These are phyloP conservation scores for Homalodisca vitripennis DNA, from an alignment of 1,140 invertebrate species.

Conservation along the genomic window DNA sequence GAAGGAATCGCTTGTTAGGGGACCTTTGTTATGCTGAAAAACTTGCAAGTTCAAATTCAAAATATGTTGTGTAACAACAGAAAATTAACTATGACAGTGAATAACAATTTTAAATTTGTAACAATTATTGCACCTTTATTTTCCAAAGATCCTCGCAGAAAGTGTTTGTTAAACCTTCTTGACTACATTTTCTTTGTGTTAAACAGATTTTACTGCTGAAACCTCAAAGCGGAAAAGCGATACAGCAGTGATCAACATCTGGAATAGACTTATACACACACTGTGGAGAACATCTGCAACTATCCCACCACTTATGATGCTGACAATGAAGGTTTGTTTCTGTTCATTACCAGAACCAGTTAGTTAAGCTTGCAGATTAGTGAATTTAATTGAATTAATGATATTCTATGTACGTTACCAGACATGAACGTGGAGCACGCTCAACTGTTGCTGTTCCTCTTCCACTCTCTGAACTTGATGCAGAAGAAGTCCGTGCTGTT, in stretches of 20 bases:
- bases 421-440: conserved; percentile 96
- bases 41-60: too few species aligned
- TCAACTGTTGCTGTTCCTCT: conserved; percentile 88
- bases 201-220: conserved; percentile 73
- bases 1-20: too few species aligned
- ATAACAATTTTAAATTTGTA: too few species aligned
- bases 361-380: background rate
- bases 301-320: conserved; percentile 53
- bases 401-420: conserved; percentile 50
- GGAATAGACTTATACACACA: conserved; percentile 84
- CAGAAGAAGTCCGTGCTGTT: conserved; percentile 94
- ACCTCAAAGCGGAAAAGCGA: conserved; percentile 82
- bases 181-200: too few species aligned
- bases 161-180: too few species aligned
- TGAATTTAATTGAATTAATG: conserved; percentile 2
- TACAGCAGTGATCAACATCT: conserved; percentile 84
- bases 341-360: background rate
- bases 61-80: too few species aligned
- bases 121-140: too few species aligned
- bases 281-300: conserved; percentile 72
- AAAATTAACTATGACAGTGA: too few species aligned
- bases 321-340: conserved; percentile 63
- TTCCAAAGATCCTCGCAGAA: too few species aligned
- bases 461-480: conserved; percentile 92
- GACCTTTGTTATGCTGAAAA: too few species aligned